phyloP scores from a whole-genome alignment of 2,113 vertebrate genomes.

The Mobula hypostoma region DNA sequence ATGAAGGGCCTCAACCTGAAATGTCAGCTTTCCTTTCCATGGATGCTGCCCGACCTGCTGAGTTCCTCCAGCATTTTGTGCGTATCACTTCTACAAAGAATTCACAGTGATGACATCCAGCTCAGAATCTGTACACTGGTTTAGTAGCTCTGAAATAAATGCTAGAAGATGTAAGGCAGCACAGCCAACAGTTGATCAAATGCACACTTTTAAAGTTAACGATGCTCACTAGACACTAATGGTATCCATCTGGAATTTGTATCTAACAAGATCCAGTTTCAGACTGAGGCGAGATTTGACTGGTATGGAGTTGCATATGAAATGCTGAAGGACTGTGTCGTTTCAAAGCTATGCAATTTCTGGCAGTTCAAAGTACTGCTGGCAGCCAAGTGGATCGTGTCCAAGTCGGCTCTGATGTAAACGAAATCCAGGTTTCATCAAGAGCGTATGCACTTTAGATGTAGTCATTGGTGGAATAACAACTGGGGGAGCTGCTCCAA shows the following conservation, averaged over 20 bases:
- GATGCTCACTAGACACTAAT: neutral
- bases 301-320: conserved; percentile 9
- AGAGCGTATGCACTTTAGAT: neutral
- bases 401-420: neutral
- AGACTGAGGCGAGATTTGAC: neutral
- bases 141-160: neutral
- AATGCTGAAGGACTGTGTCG: conserved; percentile 7
- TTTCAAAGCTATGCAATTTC: conserved; percentile 19
- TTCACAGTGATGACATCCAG: neutral
- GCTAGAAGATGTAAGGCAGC: neutral
- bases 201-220: neutral
- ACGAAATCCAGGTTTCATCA: conserved; percentile 1
- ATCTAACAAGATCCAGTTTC: conserved; percentile 26
- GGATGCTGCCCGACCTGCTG: no score
- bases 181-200: conserved; percentile 30
- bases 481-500: neutral
- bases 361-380: neutral
- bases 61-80: no score
- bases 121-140: neutral
- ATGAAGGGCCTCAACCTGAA: no score
- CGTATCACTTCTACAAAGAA: neutral
- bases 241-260: conserved; percentile 28
- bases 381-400: neutral
- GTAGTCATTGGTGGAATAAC: neutral
- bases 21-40: no score